Base-by-base conservation (phyloP, 2,888 invertebrate genomes). In the Oligia strigilis region DNA sequence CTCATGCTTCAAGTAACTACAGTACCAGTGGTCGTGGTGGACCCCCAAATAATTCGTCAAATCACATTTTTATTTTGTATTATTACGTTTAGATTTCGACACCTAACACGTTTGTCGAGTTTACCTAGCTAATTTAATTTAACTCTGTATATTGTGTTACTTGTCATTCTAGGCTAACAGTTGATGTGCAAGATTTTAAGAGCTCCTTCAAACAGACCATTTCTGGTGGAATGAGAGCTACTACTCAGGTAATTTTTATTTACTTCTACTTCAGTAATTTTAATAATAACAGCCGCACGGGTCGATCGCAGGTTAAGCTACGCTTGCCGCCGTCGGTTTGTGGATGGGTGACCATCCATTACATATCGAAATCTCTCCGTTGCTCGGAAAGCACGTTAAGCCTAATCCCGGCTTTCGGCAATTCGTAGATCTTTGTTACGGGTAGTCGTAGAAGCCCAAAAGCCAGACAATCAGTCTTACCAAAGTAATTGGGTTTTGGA, bases 151-250 rank as follows among this genome's bases (percentile, higher is more conserved):
- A 40, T 40, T 40, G 11, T 62, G 3, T 19, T 55, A 40, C 66
- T 60, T 72, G 77, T 81, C 65, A 46, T 96, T 97, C 77, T 94
- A 98, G 99, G 90, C 96, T 99, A 84, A 99, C 99, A 49, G 98
- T 98, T 70, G 99, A 99, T 95, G 98, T 99, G 14, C 99, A 99
- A 94, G 99, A 99, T 92, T 99, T 99, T 94, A 99, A 99, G 95
- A 99, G 99, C 90, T 98, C 99, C 1, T 99, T 99, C 93, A 99
- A 99, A 94, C 98, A 98, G 91, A 98, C 98, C 46, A 98, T 99
- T 70, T 99, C 99, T 1, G 99, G 99, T 91, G 99, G 99, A 1
- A 94, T 99, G 55, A 97, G 99, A 79, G 99, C 99, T 71, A 94
- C 97, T 8, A 98, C 99, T 0, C 99, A 99, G 97, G 98, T 99